Conservation (phyloP, 1,140 invertebrate genomes). For the Chrysopa pallens region DNA sequence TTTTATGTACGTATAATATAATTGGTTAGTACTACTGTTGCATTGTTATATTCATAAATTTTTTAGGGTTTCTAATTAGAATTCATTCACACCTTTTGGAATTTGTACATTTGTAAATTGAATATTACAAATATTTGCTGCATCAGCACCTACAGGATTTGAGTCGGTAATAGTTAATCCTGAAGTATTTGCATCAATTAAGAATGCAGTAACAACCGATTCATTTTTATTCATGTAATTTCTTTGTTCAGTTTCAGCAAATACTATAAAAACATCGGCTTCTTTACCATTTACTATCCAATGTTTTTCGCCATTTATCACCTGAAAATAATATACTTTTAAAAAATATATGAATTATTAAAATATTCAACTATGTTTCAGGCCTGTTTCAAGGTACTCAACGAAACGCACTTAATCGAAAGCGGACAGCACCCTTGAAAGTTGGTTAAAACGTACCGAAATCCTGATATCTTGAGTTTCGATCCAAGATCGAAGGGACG, state of each 20-base stretch:
- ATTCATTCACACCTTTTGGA: conserved; percentile 12
- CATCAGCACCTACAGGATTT: conserved; percentile 54
- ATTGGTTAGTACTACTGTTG: no score
- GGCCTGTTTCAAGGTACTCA: no score
- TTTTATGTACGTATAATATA: no score
- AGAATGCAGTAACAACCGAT: conserved; percentile 41
- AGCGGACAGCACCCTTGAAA: no score
- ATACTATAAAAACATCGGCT: conserved; percentile 30
- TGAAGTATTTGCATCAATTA: conserved; percentile 50
- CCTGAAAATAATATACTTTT: no score
- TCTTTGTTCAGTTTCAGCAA: conserved; percentile 19
- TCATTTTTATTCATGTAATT: conserved; percentile 12
- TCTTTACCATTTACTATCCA: conserved; percentile 25
- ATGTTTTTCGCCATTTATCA: conserved; percentile 28
- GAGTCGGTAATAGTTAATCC: conserved; percentile 52
- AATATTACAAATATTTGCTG: conserved; percentile 18
- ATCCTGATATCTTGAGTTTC: no score
- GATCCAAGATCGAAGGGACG: no score
- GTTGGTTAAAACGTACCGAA: no score
- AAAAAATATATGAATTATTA: no score
- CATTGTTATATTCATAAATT: neutral
- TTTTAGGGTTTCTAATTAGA: neutral
- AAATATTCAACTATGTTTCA: no score
- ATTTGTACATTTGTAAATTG: conserved; percentile 27
- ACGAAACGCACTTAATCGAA: no score